These are phyloP conservation scores for Gnatocerus cornutus DNA, from an alignment of 2,888 invertebrate species.

Conservation along the genomic window DNA sequence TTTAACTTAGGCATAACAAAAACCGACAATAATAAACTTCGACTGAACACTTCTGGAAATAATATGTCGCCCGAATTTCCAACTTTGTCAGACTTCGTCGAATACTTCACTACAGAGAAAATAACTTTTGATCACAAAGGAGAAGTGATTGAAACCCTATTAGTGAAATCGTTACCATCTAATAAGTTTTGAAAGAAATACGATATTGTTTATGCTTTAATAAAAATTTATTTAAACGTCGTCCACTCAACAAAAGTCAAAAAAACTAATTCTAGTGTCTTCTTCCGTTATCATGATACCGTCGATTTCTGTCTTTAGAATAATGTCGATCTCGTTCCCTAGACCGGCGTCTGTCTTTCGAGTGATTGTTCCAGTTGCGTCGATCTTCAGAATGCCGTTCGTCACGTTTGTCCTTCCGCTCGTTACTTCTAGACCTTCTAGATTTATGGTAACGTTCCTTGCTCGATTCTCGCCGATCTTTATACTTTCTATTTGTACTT, in stretches of 20 bases:
- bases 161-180: constrained; percentile 50
- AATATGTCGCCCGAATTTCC: constrained; percentile 53
- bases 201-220: constrained; percentile 11
- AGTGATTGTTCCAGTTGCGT: constrained; percentile 6
- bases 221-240: constrained; percentile 15
- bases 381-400: constrained; percentile 25
- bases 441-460: constrained; percentile 24
- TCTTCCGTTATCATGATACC: constrained; percentile 5
- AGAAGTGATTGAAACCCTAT: constrained; percentile 48
- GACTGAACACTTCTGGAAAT: constrained; percentile 47
- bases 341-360: constrained; percentile 17
- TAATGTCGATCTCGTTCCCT: constrained; percentile 10
- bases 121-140: constrained; percentile 48
- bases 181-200: constrained; percentile 44
- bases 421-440: constrained; percentile 25
- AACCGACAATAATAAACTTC: constrained; percentile 50
- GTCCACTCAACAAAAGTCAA: constrained; percentile 8
- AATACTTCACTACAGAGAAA: constrained; percentile 53
- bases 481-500: constrained; percentile 27
- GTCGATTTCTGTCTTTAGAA: constrained; percentile 17
- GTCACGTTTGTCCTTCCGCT: constrained; percentile 12
- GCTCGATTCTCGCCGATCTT: constrained; percentile 19
- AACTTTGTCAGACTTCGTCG: constrained; percentile 53
- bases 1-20: constrained; percentile 57
- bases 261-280: constrained; percentile 21